Evolutionary conservation across 64 coral and sea anemone genomes (phyloP), one percentile per base, ranked within the genome.

Genomic region (Montipora cactus): DNA sequence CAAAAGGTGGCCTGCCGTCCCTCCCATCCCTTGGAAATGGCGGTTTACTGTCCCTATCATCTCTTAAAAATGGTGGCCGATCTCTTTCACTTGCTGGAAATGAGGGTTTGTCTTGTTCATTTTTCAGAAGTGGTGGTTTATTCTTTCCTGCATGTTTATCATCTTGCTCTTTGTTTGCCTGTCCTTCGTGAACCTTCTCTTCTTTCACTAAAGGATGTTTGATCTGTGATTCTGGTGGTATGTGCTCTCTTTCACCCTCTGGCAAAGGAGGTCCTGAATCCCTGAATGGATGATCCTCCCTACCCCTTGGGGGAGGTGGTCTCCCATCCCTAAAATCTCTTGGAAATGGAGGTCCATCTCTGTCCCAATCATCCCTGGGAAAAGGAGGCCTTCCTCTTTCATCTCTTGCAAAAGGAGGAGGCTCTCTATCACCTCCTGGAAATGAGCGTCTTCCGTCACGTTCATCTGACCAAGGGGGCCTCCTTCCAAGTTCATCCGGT

Each of bases 41-140:
- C 64, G 92, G 88, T 48, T 79, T 55, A 10, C 52, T 76, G 49
- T 93, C 92, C 75, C 55, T 25, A 4, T 59, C 79, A 14, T 94
- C 93, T 89, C 87, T 83, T 18, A 45, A 47, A 21, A 84, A 83
- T 51, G 67, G 22, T 58, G 46, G 51, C 25, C 51, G 48, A 50
- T 77, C 81, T 44, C 53, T 75, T 20, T 49, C 90, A 47, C 71
- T 77, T 61, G 15, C 70, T 59, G 53, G 72, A 25, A 81, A 75
- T 53, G 69, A 25, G 15, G 49, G 73, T 49, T 37, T 22, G 37
- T 70, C 90, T 58, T 74, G 77, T 9, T 77, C 88, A 12, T 64
- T 12, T 64, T 16, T 64, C 4, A 16, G 61, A 64, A 64, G 13
- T 76, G 58, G 69, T 23, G 66, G 49, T 70, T 50, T 79, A 6